A percentile compares a stretch with the other conserved stretches of the same genome.
phyloP scores from a whole-genome alignment of 2,113 vertebrate species.

The Saccopteryx bilineata region DNA sequence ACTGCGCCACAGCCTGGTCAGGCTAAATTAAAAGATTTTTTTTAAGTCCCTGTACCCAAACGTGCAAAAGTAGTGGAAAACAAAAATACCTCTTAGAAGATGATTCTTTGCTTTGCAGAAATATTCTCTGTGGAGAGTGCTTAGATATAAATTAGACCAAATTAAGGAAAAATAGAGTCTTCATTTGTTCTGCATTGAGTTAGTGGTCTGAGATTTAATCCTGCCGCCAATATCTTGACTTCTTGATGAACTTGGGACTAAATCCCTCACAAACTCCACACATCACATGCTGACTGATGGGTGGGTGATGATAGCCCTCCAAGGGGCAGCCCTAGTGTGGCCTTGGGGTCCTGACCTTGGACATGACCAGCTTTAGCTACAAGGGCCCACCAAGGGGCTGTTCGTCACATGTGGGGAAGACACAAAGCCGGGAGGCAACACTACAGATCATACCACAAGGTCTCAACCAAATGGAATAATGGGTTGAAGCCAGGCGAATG shows the following conservation, averaged over 20 bases:
- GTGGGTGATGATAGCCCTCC: neutral
- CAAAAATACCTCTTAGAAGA: neutral
- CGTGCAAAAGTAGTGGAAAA: neutral
- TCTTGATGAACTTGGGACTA: neutral
- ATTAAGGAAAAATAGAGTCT: neutral
- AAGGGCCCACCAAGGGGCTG: neutral
- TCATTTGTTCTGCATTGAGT: neutral
- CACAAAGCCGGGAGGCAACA: neutral
- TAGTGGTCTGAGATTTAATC: neutral
- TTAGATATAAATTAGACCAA: neutral
- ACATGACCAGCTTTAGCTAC: neutral
- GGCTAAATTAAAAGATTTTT: neutral
- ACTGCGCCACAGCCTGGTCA: no score
- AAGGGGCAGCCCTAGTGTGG: neutral
- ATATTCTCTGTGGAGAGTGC: no score
- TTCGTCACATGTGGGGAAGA: constrained; percentile 20
- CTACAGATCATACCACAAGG: fast-evolving
- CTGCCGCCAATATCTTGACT: neutral
- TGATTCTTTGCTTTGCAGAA: neutral
- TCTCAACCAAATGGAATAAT: neutral
- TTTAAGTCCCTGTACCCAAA: neutral
- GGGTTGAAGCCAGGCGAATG: neutral
- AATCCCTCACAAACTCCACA: neutral
- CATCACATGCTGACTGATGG: no score
- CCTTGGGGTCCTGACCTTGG: constrained; percentile 30